These are phyloP conservation scores for Drosophila ezoana DNA, from an alignment of 2,888 invertebrate species.

Conservation along the genomic window DNA sequence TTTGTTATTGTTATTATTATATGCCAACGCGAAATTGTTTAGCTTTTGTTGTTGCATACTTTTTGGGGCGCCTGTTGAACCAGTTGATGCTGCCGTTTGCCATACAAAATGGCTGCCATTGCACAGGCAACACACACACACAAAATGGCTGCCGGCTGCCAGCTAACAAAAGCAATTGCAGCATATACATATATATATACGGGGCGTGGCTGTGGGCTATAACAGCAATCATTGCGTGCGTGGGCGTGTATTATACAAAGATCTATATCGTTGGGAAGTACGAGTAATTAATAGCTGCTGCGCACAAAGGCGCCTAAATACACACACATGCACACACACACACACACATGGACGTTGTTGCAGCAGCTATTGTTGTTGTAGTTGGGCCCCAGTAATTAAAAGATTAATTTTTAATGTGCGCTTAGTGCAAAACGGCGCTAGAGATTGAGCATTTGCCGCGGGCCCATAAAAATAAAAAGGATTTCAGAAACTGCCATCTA, in stretches of 20 bases:
- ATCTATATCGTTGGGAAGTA: constrained; percentile 28
- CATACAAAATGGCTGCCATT: constrained; percentile 45
- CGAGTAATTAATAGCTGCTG: constrained; percentile 53
- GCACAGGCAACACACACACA: constrained; percentile 21
- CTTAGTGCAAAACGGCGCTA: constrained; percentile 49
- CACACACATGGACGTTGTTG: constrained; percentile 12
- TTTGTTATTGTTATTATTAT: constrained; percentile 24
- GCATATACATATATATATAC: neutral
- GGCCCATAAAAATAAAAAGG: constrained; percentile 40
- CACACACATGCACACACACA: constrained; percentile 12
- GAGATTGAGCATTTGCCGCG: constrained; percentile 28
- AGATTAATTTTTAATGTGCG: constrained; percentile 76
- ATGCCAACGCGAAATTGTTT: constrained; percentile 19
- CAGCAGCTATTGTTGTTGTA: constrained; percentile 21
- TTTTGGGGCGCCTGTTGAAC: constrained; percentile 22
- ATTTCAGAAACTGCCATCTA: constrained; percentile 36
- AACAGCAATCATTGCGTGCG: constrained; percentile 26
- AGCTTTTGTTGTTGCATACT: constrained; percentile 38
- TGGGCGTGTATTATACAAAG: constrained; percentile 7
- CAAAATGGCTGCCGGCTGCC: constrained; percentile 44
- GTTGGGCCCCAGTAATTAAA: constrained; percentile 66
- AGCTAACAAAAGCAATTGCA: constrained; percentile 37
- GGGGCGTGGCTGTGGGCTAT: constrained; percentile 24
- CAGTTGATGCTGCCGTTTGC: neutral
- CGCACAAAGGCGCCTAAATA: constrained; percentile 38